Percentiles rank a stretch among this genome's conserved stretches.
Conservation (phyloP, 2,797 vertebrate genomes). For the Cirrhinus mrigala region DNA sequence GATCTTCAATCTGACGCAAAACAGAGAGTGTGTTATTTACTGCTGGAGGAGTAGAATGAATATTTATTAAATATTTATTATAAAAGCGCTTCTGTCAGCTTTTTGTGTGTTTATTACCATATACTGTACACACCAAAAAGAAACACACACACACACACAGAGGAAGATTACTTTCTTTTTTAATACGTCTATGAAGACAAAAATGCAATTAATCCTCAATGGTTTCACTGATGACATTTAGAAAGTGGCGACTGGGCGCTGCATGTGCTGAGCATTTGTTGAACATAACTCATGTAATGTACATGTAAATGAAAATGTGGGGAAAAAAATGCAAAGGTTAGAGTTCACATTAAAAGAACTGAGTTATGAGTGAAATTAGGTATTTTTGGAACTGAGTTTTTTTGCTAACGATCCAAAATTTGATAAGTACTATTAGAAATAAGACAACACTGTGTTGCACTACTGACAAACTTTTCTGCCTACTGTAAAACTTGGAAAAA, state of each 20-base stretch:
- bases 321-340: neutral
- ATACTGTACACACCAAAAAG: no score
- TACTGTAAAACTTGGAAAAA: neutral
- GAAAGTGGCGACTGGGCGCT: neutral
- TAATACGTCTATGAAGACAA: no score
- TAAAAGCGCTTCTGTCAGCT: neutral
- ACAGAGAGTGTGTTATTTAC: neutral
- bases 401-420: neutral
- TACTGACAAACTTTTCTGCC: neutral
- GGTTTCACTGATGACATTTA: neutral
- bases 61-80: no score
- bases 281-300: neutral
- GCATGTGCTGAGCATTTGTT: neutral
- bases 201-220: no score
- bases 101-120: no score
- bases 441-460: no score
- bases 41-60: no score
- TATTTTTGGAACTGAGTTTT: neutral
- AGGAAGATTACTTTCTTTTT: neutral
- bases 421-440: neutral
- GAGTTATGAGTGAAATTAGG: neutral
- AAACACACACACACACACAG: no score
- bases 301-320: neutral
- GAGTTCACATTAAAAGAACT: neutral
- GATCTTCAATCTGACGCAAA: slow-evolving; percentile 72